Evolutionary conservation across 2,113 vertebrate genomes (phyloP).

Genomic region (Phalacrocorax aristotelis): DNA sequence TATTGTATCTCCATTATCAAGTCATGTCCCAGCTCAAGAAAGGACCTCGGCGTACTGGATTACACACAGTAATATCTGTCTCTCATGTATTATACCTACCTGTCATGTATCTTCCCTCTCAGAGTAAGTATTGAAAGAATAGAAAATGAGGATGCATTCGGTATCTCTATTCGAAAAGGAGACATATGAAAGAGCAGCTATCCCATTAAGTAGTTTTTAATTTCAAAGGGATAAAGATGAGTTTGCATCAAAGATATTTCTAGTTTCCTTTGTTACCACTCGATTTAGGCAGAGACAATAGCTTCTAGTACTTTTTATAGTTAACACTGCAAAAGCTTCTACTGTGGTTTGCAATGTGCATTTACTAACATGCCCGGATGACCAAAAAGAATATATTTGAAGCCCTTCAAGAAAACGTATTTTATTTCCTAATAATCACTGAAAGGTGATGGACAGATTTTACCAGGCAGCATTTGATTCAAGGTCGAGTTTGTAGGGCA

Average conservation of each 20-base stretch:
- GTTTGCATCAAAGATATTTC: background rate
- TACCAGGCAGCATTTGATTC: background rate
- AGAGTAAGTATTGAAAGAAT: background rate
- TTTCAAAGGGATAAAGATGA: background rate
- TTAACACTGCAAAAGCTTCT: background rate
- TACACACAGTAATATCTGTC: background rate
- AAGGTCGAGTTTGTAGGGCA: background rate
- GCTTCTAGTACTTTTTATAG: background rate
- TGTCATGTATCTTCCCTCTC: background rate
- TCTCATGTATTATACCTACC: background rate
- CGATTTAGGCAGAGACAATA: background rate
- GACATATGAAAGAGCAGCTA: background rate
- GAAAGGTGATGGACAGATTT: background rate
- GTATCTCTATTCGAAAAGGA: background rate
- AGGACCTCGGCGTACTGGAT: background rate
- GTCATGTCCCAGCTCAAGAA: background rate
- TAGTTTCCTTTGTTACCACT: background rate
- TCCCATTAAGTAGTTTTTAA: background rate
- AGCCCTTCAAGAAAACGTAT: background rate
- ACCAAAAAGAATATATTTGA: background rate
- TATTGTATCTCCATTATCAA: background rate
- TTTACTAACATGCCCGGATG: background rate
- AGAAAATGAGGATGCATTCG: background rate
- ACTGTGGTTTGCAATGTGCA: background rate
- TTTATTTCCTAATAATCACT: background rate